Conservation (phyloP, 2,888 invertebrate species). For the Eustalomyia histrio region DNA sequence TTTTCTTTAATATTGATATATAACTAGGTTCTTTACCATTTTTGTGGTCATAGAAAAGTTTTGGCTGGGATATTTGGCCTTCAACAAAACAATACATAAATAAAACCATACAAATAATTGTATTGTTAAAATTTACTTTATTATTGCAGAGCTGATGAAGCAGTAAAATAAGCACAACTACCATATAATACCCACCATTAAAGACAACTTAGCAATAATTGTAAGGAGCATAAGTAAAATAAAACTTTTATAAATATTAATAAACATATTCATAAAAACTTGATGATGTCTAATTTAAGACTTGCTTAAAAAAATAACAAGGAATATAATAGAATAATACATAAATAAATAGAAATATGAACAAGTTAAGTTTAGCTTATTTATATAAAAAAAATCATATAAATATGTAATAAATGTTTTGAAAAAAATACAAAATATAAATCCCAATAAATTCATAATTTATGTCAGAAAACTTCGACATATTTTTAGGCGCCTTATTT, state of each 20-base stretch:
- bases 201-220: background rate
- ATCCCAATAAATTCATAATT: background rate
- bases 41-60: too few species aligned
- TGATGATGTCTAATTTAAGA: background rate
- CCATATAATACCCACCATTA: background rate
- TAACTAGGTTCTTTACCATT: too few species aligned
- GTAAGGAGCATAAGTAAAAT: background rate
- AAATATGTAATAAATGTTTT: background rate
- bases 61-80: too few species aligned
- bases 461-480: background rate
- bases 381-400: background rate
- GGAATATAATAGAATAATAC: too few species aligned
- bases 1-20: too few species aligned
- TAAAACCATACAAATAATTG: too few species aligned
- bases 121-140: background rate
- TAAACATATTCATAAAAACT: background rate
- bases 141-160: background rate
- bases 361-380: background rate
- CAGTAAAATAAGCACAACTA: background rate
- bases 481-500: background rate
- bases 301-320: background rate
- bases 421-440: background rate
- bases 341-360: background rate
- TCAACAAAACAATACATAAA: too few species aligned
- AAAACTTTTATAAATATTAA: background rate